Base-by-base conservation (phyloP, 2,888 invertebrate genomes). In the Leptura quadrifasciata region DNA sequence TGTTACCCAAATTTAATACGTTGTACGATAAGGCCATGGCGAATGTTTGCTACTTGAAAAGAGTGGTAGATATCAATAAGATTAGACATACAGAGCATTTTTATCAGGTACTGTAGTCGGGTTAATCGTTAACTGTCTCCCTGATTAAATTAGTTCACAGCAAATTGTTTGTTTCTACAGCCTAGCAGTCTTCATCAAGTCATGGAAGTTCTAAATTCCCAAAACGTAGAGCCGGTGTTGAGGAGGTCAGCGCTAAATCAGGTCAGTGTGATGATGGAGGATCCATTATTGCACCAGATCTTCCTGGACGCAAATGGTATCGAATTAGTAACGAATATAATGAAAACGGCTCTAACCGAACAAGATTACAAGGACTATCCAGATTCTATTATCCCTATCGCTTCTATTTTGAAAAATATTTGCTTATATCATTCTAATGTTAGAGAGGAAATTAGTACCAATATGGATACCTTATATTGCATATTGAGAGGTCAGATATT, bases 241-340 rank as follows among this genome's bases (percentile, higher is more conserved):
- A 90, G 93, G 6, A 91, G 93, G 81, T 93, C 93, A 64, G 93
- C 94, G 39, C 87, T 94, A 73, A 92, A 93, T 75, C 94, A 94
- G 88, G 88, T 94, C 20, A 91, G 93, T 24, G 93, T 94, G 0
- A 92, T 94, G 91, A 86, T 94, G 85, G 91, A 93, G 12, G 93
- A 94, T 82, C 90, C 89, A 55, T 90, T 92, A 20, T 84, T 93
- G 47, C 94, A 94, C 81, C 91, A 91, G 31, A 85, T 90, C 0
- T 94, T 94, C 84, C 75, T 94, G 17, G 90, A 91, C 65, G 89
- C 90, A 64, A 90, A 91, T 75, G 94, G 94, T 0, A 77, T 94
- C 12, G 88, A 90, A 68, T 84, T 92, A 60, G 83, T 92, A 47
- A 82, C 90, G 24, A 88, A 91, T 64, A 88, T 91, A 67, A 90